Base-by-base conservation (phyloP, 2,113 vertebrate genomes). In the Anolis carolinensis region DNA sequence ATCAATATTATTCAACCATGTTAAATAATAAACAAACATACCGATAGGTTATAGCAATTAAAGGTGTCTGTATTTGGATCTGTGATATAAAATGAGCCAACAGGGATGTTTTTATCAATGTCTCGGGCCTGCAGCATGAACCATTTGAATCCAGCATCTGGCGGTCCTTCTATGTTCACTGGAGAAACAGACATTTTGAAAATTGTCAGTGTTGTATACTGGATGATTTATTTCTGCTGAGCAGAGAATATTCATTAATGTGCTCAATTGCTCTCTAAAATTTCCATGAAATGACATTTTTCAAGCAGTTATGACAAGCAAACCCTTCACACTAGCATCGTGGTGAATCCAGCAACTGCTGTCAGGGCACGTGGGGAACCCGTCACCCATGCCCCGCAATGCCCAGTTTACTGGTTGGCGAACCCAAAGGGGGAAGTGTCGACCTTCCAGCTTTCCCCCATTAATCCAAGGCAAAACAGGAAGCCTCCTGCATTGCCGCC, bases 101-200 rank as follows among this genome's bases (percentile, higher is more conserved):
- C n/a, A 8, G 85, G 85, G n/a, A 67, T 30, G 44, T 86, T 81
- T 81, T 50, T 48, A 34, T 86, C 85, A 67, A 86, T 23, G 71
- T 86, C 85, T 81, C 85, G 55, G 25, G 79, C 85, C 27, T 86
- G 85, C 44, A 86, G 79, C 85, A 86, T 86, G 36, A 86, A 86
- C 85, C 85, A 86, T 67, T 75, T 86, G 62, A 86, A 86, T 75
- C 39, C 71, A 75, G 59, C 84, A 59, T 44, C 50, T 39, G 75
- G 13, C 2, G n/a, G 16, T 67, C 85, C 85, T 75, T 86, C 70
- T 27, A 86, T 74, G 59, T 34, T 74, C 21, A 86, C 85, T 86
- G 62, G 62, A 81, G n/a, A 86, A 81, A 67, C 62, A 86, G 74
- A 78, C 20, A 62, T 23, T 30, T 23, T n/a, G n/a, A 73, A 16